A percentile compares a stretch with the other conserved stretches of the same genome.
phyloP scores from a whole-genome alignment of 1,140 invertebrate species.

The Oscheius sp. region DNA sequence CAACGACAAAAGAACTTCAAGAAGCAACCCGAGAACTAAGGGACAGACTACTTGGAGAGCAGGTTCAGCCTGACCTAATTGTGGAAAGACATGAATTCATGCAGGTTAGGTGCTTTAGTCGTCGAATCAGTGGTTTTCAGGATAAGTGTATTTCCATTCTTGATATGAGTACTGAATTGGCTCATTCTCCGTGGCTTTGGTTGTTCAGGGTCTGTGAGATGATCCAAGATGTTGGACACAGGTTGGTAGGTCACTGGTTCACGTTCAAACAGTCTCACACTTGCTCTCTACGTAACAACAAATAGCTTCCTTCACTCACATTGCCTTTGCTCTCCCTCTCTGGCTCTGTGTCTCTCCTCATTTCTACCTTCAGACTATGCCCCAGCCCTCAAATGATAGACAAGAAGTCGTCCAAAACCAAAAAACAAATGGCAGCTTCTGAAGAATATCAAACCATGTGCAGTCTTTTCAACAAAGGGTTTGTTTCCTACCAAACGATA shows the following conservation, averaged over 20 bases:
- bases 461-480: slow-evolving; percentile 42
- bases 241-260: too few relatives aligned
- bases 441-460: slow-evolving; percentile 43
- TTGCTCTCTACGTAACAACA: neutral
- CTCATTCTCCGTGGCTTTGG: slow-evolving; percentile 40
- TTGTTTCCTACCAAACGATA: neutral
- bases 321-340: too few relatives aligned
- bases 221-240: slow-evolving; percentile 41
- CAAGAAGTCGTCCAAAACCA: slow-evolving; percentile 41
- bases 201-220: slow-evolving; percentile 27
- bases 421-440: slow-evolving; percentile 39
- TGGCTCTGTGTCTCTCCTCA: too few relatives aligned
- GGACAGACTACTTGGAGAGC: slow-evolving; percentile 21
- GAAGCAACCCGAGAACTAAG: slow-evolving; percentile 17
- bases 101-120: slow-evolving; percentile 20
- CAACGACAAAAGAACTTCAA: slow-evolving; percentile 1
- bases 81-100: slow-evolving; percentile 36
- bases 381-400: slow-evolving; percentile 37
- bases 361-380: slow-evolving; percentile 26
- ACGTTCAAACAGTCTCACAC: too few relatives aligned
- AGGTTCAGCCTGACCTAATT: neutral
- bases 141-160: slow-evolving; percentile 39
- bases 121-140: slow-evolving; percentile 11
- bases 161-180: slow-evolving; percentile 32
- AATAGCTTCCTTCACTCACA: too few relatives aligned